Percentiles rank a stretch among this genome's conserved stretches.
phyloP scores from a whole-genome alignment of 1,140 invertebrate species.

The Diachasmimorpha longicaudata region DNA sequence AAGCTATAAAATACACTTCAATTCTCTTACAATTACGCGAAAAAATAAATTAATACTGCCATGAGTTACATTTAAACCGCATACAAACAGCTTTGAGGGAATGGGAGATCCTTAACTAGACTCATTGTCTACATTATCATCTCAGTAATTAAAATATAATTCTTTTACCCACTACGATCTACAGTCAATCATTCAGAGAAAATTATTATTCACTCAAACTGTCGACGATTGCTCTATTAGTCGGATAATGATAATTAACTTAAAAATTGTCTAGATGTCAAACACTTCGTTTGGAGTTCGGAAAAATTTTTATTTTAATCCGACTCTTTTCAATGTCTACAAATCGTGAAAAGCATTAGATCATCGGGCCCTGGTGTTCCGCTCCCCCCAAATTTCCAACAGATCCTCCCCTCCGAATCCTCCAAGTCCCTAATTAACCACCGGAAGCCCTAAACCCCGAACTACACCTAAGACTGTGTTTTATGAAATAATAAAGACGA shows the following conservation, averaged over 20 bases:
- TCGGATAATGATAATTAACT: too few species aligned
- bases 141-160: constrained; percentile 2
- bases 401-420: too few species aligned
- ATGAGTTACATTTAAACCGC: not conserved
- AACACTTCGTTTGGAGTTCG: too few species aligned
- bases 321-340: too few species aligned
- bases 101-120: not conserved
- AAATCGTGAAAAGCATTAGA: too few species aligned
- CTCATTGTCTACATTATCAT: not conserved
- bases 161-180: not conserved
- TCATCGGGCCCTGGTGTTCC: too few species aligned
- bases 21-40: not conserved
- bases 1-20: not conserved
- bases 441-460: not conserved
- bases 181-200: not conserved
- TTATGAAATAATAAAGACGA: constrained; percentile 51
- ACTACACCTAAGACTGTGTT: constrained; percentile 42
- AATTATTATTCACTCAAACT: too few species aligned
- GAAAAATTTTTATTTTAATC: too few species aligned
- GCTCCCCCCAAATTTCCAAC: too few species aligned
- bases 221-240: too few species aligned
- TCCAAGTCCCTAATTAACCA: too few species aligned
- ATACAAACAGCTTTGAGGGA: not conserved
- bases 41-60: not conserved
- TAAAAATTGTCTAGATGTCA: too few species aligned